Percentiles rank a stretch among this genome's conserved stretches.
Evolutionary conservation across 2,797 vertebrate genomes (phyloP).

Genomic region (Spheniscus humboldti): DNA sequence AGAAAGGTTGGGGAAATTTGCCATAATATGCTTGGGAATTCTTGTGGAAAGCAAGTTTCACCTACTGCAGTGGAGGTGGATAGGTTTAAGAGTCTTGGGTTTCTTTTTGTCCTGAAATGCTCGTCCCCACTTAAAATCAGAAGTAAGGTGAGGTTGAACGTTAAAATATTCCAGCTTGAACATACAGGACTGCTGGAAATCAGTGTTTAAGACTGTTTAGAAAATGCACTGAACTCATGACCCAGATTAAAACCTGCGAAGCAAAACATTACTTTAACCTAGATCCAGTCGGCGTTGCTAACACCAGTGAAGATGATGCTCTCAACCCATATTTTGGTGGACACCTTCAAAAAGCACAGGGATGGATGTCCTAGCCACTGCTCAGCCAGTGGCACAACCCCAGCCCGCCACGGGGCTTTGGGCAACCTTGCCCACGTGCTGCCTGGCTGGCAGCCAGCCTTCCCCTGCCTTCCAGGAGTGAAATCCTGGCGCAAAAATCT

Average conservation of each 20-base stretch:
- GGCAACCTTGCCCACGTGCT: neutral
- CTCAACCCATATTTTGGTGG: neutral
- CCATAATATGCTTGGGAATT: conserved; percentile 53
- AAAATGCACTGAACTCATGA: neutral
- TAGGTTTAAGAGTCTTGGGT: neutral
- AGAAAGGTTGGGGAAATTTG: conserved; percentile 32
- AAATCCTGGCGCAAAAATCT: neutral
- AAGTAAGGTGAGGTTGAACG: neutral
- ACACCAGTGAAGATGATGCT: neutral
- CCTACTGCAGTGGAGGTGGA: conserved; percentile 5
- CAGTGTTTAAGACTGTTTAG: neutral
- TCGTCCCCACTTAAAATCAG: neutral
- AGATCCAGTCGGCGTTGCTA: neutral
- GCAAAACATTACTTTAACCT: neutral
- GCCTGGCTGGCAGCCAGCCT: neutral
- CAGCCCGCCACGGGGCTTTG: rapidly evolving
- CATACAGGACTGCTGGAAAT: neutral
- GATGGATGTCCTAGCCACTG: no score
- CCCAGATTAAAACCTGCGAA: neutral
- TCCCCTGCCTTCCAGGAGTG: neutral
- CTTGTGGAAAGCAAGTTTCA: conserved; percentile 31
- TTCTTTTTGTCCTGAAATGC: conserved; percentile 14
- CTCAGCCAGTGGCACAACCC: neutral
- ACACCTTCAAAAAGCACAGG: neutral
- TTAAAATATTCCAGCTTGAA: neutral